Percentiles rank a stretch among this genome's conserved stretches.
Conservation (phyloP, 2,113 vertebrate genomes). For the Lophura nycthemera region DNA sequence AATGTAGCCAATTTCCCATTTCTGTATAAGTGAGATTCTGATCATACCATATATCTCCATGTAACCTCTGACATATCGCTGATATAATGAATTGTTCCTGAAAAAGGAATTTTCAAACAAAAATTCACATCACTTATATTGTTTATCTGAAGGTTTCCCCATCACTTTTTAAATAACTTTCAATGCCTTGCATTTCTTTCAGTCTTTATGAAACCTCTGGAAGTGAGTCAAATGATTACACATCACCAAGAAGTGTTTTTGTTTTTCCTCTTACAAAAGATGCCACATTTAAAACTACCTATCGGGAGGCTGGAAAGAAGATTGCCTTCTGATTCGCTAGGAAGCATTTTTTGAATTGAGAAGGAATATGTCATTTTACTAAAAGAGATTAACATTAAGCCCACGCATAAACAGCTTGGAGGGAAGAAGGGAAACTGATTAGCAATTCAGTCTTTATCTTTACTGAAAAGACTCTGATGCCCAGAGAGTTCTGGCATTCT, state of each 20-base stretch:
- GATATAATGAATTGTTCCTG: background rate
- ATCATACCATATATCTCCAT: background rate
- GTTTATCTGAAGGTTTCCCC: background rate
- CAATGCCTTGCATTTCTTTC: conserved; percentile 44
- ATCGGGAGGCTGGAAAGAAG: background rate
- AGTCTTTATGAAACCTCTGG: background rate
- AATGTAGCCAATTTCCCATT: background rate
- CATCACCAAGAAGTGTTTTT: conserved; percentile 13
- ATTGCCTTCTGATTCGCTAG: conserved; percentile 47
- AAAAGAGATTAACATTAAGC: conserved; percentile 74
- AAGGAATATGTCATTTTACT: conserved; percentile 64
- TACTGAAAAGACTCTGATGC: conserved; percentile 77
- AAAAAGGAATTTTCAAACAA: background rate
- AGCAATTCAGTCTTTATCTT: conserved; percentile 82
- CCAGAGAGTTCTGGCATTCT: conserved; percentile 70
- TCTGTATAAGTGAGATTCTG: background rate
- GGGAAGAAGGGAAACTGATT: conserved; percentile 82
- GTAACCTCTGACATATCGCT: background rate
- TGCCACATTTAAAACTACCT: conserved; percentile 66
- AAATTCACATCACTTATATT: background rate
- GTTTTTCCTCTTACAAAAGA: conserved; percentile 25
- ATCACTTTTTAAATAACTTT: background rate
- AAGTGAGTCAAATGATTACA: conserved; percentile 30
- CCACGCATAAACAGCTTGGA: conserved; percentile 74
- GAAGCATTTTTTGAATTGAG: conserved; percentile 79